These are phyloP conservation scores for Helobdella robusta DNA, from an alignment of 2,888 invertebrate genomes.

Conservation along the genomic window DNA sequence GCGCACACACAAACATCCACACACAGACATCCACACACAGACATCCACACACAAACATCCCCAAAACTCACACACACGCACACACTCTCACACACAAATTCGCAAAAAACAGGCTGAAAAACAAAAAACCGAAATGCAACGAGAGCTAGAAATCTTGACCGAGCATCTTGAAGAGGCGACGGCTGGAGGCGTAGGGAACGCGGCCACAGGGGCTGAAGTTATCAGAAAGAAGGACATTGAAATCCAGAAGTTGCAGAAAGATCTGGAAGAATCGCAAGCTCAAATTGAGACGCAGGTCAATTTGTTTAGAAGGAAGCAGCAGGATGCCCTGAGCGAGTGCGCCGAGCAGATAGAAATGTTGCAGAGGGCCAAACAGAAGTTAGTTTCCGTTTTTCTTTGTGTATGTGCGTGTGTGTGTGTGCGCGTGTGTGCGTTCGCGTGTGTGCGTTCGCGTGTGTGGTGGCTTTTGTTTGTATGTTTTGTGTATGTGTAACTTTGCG, in stretches of 20 bases:
- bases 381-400: conserved; percentile 34
- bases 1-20: conserved; percentile 1
- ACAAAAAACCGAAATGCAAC: conserved; percentile 26
- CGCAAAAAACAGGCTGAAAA: conserved; percentile 28
- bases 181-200: conserved; percentile 26
- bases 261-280: conserved; percentile 83
- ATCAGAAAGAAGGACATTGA: conserved; percentile 27
- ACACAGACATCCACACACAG: background rate
- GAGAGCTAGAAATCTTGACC: conserved; percentile 29
- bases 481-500: no score
- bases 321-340: conserved; percentile 97
- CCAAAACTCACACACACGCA: no score
- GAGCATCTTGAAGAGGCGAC: conserved; percentile 28
- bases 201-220: conserved; percentile 22
- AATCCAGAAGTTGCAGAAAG: conserved; percentile 27
- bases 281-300: conserved; percentile 95
- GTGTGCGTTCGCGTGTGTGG: no score
- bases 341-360: conserved; percentile 99
- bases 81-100: no score
- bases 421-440: no score
- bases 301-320: conserved; percentile 97
- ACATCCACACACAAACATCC: background rate
- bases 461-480: no score
- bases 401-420: no score
- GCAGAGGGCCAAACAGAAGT: conserved; percentile 98